Evolutionary conservation across 1,140 invertebrate species (phyloP), one percentile per base, ranked within the genome.

Genomic region (Philaenus spumarius): DNA sequence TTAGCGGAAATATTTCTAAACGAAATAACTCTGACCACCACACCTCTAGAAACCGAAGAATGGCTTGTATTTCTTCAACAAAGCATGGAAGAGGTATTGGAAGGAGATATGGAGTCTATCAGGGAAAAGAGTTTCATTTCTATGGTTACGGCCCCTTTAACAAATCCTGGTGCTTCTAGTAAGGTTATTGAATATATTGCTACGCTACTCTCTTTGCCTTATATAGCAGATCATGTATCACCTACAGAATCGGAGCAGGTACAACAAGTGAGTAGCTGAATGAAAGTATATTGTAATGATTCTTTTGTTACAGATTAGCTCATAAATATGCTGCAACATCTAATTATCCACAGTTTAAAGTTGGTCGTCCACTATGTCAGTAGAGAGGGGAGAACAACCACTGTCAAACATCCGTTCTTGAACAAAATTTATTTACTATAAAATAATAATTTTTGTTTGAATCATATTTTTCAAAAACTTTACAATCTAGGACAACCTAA

Each of bases 61-160:
- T 64, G 71, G 45, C 59, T 70, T 2, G 75, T 67, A 0, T 77
- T 77, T 55, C 66, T 90, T 2, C 81, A 85, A 66, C 78, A 80
- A 39, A 81, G 82, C 47, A 82, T 83, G 64, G 53, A 61, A 52
- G 83, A 86, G 72, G 77, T 89, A 1, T 82, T 90, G 71, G 80
- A 83, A 39, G 85, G 85, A 0, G 86, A 89, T 70, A 77, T 87
- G 1, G 82, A 80, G 58, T 86, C 83, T 1, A 71, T 89, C 0
- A 78, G 81, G 14, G 83, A 89, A 66, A 75, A 84, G 23, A 86
- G 85, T 69, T 82, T 87, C 67, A 81, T 87, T 55, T 81, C 81
- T 30, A 83, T 86, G 63, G 82, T 89, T 58, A 79, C 88, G 9
- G 83, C 83, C 1, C 84, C 86, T 1, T 73, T 89, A 40, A 78